A percentile compares a stretch with the other conserved stretches of the same genome.
Evolutionary conservation across 2,888 invertebrate species (phyloP).

Genomic region (Ctena decussata): DNA sequence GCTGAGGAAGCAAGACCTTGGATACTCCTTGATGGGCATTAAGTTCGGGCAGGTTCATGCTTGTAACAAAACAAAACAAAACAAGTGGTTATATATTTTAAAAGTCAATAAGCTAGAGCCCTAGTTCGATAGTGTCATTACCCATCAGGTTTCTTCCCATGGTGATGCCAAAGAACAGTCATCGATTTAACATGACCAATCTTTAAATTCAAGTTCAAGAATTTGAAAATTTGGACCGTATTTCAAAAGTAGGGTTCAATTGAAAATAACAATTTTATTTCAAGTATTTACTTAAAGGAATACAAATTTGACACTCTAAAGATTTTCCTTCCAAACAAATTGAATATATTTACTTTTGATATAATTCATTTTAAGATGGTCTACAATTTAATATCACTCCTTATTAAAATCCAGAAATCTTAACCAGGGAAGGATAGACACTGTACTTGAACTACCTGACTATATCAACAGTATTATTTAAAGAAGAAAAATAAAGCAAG

Average conservation of each 20-base stretch:
- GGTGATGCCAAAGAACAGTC: no score
- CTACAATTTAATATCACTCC: background rate
- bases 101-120: no score
- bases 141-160: no score
- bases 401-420: background rate
- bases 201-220: background rate
- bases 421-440: background rate
- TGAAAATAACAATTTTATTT: slow-evolving; percentile 4
- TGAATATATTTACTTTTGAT: background rate
- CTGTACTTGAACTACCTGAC: background rate
- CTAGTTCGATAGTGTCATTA: no score
- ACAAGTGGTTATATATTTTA: no score
- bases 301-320: slow-evolving; percentile 3
- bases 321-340: background rate
- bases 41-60: no score
- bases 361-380: slow-evolving; percentile 1
- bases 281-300: background rate
- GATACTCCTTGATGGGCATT: no score
- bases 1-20: no score
- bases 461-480: slow-evolving; percentile 1
- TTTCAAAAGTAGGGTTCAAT: background rate
- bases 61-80: no score
- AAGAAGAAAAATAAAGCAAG: background rate
- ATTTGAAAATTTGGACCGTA: background rate
- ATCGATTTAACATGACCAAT: no score